These are phyloP conservation scores for Chelmon rostratus DNA, from an alignment of 2,797 vertebrate genomes.

Conservation along the genomic window DNA sequence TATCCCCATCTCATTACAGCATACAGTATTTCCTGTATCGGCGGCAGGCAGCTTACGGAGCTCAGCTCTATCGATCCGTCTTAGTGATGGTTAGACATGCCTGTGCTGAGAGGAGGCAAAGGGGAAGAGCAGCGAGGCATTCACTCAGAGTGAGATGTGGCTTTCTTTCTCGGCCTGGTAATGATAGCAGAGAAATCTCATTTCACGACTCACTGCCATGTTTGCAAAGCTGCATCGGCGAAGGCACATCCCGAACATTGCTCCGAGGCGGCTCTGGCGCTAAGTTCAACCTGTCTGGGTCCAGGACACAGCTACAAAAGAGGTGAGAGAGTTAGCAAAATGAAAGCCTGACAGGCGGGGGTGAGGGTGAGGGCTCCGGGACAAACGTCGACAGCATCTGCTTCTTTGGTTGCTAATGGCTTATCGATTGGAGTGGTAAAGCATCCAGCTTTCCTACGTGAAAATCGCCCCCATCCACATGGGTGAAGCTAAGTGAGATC, in stretches of 20 bases:
- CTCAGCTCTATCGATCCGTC: constrained; percentile 80
- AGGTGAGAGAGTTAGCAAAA: constrained; percentile 69
- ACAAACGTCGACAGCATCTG: constrained; percentile 68
- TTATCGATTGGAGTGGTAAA: constrained; percentile 82
- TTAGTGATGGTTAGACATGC: constrained; percentile 76
- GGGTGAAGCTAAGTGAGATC: constrained; percentile 42
- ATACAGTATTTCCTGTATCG: constrained; percentile 75
- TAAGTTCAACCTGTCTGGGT: constrained; percentile 72
- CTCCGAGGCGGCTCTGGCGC: constrained; percentile 44
- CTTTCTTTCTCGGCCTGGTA: constrained; percentile 70
- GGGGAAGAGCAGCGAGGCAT: constrained; percentile 64
- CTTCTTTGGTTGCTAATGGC: constrained; percentile 84
- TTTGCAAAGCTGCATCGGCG: constrained; percentile 78
- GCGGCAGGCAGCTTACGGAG: constrained; percentile 69
- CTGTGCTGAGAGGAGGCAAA: constrained; percentile 54
- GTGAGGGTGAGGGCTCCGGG: constrained; percentile 54
- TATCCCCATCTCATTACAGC: constrained; percentile 76
- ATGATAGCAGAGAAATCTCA: constrained; percentile 84
- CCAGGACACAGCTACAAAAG: constrained; percentile 57
- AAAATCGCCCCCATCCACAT: constrained; percentile 47
- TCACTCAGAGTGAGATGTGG: constrained; percentile 78
- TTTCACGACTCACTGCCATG: constrained; percentile 85
- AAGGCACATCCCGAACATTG: constrained; percentile 66
- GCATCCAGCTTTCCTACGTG: constrained; percentile 43
- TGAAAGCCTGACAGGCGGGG: constrained; percentile 59